These are phyloP conservation scores for Acronicta psi DNA, from an alignment of 2,888 invertebrate genomes.

Conservation along the genomic window DNA sequence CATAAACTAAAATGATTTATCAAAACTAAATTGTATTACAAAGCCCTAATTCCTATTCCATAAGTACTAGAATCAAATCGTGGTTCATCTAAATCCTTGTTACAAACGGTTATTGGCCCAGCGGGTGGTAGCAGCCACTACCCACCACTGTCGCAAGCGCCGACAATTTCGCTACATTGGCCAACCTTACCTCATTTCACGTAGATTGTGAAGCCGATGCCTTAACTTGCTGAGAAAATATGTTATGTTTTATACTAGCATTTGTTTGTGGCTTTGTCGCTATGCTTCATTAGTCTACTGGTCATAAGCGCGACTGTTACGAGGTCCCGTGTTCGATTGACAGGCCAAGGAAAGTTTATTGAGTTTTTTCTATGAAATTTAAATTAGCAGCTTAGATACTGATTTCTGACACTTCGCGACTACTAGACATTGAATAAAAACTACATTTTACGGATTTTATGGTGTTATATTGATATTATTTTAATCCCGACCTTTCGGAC, in stretches of 20 bases:
- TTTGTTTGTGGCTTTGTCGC: background rate
- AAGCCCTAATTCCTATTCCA: background rate
- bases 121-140: conserved; percentile 57
- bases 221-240: conserved; percentile 59
- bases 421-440: too few species aligned
- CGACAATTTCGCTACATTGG: conserved; percentile 72
- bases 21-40: background rate
- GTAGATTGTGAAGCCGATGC: conserved; percentile 62
- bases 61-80: conserved; percentile 27
- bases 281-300: background rate
- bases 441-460: too few species aligned
- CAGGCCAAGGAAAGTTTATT: too few species aligned
- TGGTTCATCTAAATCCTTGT: conserved; percentile 41
- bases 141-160: conserved; percentile 65
- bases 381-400: too few species aligned
- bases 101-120: conserved; percentile 40
- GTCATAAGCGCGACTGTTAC: too few species aligned
- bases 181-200: conserved; percentile 70
- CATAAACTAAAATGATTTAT: background rate
- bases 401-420: too few species aligned
- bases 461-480: too few species aligned
- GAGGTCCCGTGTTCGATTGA: too few species aligned
- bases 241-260: conserved; percentile 21
- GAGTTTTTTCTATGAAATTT: too few species aligned
- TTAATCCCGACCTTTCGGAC: too few species aligned